Base-by-base conservation (phyloP, 2,797 vertebrate species). In the Vultur gryphus region DNA sequence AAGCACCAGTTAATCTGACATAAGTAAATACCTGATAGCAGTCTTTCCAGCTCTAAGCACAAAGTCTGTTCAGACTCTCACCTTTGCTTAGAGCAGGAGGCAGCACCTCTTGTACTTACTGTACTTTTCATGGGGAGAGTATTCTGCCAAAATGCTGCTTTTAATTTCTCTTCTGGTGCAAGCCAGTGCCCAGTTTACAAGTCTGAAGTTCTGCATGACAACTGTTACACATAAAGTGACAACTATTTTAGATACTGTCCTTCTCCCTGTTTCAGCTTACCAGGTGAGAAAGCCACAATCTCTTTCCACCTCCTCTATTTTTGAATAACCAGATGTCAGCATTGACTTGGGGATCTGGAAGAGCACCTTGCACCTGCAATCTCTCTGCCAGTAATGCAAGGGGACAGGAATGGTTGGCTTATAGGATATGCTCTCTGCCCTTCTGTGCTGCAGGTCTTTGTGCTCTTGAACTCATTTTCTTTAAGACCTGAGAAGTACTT, bases 391-490 rank as follows among this genome's bases (percentile, higher is more conserved):
- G 37, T 26, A 71, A 58, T 6, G 23, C 25, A 72, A 41, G 31
- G 29, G n/a, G 41, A 59, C 37, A 69, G 58, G 46, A 67, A 54
- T 3, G 10, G 5, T 2, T 94, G 67, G 48, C 41, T 58, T 87
- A 59, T 43, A 43, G 70, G 51, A 43, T 49, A 51, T 6, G 49
- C 29, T 66, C 23, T n/a, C 0, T 79, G 83, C 51, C 66, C 29
- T 93, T 72, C 91, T 29, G 57, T 51, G 39, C 58, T 39, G 39
- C 76, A 77, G 70, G 65, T 54, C 80, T 84, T 75, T 39, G 59
- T 81, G 85, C 52, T 85, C 90, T 95, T 96, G 93, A 95, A 89
- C 95, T 93, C 66, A 48, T 91, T 96, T 95, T 52, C 66, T 85
- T 84, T 35, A 78, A 69, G 51, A 72, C 41, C 70, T 16, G 69